Percentiles rank a stretch among this genome's conserved stretches.
These are phyloP conservation scores for Poliocrania exsul DNA, from an alignment of 2,797 vertebrate species.

Conservation along the genomic window DNA sequence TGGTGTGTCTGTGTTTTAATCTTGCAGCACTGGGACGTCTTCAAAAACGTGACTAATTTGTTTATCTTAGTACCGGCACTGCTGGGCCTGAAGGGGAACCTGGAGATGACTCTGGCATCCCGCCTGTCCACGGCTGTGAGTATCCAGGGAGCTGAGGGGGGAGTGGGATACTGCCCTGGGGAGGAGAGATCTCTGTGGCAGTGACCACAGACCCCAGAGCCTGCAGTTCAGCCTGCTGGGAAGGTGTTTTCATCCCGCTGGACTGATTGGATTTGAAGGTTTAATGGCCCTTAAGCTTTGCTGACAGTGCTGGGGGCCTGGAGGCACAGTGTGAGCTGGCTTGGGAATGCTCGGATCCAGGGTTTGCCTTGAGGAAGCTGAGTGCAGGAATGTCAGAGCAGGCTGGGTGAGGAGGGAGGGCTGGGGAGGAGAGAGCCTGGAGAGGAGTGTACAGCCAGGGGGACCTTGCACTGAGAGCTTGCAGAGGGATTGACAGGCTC, in stretches of 20 bases:
- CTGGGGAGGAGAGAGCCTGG: background rate
- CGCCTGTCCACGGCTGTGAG: slow-evolving; percentile 98
- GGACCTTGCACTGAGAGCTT: background rate
- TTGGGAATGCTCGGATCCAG: background rate
- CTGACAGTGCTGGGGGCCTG: background rate
- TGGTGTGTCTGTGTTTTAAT: background rate
- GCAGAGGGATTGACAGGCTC: background rate
- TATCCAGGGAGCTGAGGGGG: background rate
- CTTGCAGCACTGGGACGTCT: slow-evolving; percentile 95
- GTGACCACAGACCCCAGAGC: background rate
- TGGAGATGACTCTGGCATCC: slow-evolving; percentile 98
- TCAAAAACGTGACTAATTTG: slow-evolving; percentile 92
- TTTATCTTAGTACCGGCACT: slow-evolving; percentile 97
- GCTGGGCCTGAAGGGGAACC: slow-evolving; percentile 96
- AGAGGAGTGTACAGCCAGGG: rapidly evolving
- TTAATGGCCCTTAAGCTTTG: background rate
- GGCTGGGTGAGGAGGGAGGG: background rate
- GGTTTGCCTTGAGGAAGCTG: background rate
- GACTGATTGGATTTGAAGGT: background rate
- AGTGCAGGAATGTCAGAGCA: background rate
- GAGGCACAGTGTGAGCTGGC: background rate
- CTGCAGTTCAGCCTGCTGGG: background rate
- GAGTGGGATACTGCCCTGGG: background rate
- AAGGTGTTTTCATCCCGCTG: background rate
- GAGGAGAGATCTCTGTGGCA: background rate